Evolutionary conservation across 2,888 invertebrate species (phyloP).

Genomic region (Drosophila falleni): DNA sequence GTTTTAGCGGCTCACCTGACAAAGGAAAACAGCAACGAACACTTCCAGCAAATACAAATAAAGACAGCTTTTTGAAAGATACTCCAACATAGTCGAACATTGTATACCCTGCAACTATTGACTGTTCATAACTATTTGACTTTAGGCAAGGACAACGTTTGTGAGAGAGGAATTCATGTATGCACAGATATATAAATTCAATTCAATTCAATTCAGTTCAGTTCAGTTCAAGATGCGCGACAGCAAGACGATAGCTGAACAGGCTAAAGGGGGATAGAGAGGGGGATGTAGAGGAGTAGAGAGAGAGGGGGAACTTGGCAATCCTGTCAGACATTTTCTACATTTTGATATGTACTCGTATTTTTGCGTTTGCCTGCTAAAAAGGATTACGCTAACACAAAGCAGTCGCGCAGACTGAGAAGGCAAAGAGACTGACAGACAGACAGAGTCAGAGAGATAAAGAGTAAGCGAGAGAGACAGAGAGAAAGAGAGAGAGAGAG

Average conservation of each 20-base stretch:
- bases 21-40: slow-evolving; percentile 67
- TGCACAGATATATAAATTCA: slow-evolving; percentile 66
- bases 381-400: slow-evolving; percentile 80
- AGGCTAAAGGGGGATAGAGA: neutral
- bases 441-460: slow-evolving; percentile 2
- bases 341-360: slow-evolving; percentile 74
- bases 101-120: slow-evolving; percentile 1
- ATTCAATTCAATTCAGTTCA: slow-evolving; percentile 42
- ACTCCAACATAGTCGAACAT: slow-evolving; percentile 13
- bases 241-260: slow-evolving; percentile 63
- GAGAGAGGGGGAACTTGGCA: slow-evolving; percentile 43
- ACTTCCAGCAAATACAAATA: slow-evolving; percentile 47
- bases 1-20: slow-evolving; percentile 81
- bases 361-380: slow-evolving; percentile 66
- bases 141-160: slow-evolving; percentile 39
- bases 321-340: slow-evolving; percentile 78
- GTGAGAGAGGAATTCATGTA: slow-evolving; percentile 32
- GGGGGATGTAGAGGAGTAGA: neutral
- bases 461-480: neutral
- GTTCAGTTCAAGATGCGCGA: slow-evolving; percentile 73
- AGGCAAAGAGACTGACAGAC: slow-evolving; percentile 19
- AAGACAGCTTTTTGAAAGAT: slow-evolving; percentile 4
- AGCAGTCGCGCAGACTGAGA: slow-evolving; percentile 60
- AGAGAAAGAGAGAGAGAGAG: slow-evolving; percentile 17
- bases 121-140: slow-evolving; percentile 53